Percentiles rank a stretch among this genome's conserved stretches.
phyloP scores from a whole-genome alignment of 2,797 vertebrate genomes.

The Ataeniobius toweri region DNA sequence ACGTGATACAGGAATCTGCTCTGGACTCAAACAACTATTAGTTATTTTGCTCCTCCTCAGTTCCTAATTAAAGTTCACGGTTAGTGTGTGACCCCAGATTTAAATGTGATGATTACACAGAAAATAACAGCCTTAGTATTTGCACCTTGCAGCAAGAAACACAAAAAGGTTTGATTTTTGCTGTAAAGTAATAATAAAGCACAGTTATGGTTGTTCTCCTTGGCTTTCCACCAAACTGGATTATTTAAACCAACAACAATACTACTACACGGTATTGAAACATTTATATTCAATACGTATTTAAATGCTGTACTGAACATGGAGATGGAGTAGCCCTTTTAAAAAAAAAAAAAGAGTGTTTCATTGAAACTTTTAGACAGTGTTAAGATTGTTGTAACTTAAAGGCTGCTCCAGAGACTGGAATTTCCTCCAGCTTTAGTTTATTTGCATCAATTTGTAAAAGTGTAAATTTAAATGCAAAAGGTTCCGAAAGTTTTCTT shows the following conservation, averaged over 20 bases:
- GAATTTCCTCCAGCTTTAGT: not conserved
- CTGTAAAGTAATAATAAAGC: not conserved
- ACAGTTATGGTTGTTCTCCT: not conserved
- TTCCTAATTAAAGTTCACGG: not conserved
- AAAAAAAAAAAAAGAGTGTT: too few species aligned
- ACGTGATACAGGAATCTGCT: not conserved
- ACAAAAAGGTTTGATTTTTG: not conserved
- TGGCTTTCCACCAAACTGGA: too few species aligned
- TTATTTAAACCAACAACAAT: not conserved
- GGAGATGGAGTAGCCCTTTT: too few species aligned
- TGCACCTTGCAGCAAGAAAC: not conserved
- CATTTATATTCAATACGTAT: not conserved
- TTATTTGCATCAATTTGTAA: not conserved
- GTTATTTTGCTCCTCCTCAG: constrained; percentile 7
- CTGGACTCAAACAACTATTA: not conserved
- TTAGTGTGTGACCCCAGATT: not conserved
- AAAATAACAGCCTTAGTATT: not conserved
- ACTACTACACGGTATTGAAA: not conserved
- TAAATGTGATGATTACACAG: not conserved
- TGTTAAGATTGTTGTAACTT: not conserved
- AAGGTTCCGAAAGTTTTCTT: not conserved
- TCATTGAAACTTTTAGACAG: not conserved
- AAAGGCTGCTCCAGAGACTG: not conserved
- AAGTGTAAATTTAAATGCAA: not conserved
- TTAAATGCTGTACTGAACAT: not conserved